Conservation (phyloP, 1,140 invertebrate species). For the Linepithema humile region DNA sequence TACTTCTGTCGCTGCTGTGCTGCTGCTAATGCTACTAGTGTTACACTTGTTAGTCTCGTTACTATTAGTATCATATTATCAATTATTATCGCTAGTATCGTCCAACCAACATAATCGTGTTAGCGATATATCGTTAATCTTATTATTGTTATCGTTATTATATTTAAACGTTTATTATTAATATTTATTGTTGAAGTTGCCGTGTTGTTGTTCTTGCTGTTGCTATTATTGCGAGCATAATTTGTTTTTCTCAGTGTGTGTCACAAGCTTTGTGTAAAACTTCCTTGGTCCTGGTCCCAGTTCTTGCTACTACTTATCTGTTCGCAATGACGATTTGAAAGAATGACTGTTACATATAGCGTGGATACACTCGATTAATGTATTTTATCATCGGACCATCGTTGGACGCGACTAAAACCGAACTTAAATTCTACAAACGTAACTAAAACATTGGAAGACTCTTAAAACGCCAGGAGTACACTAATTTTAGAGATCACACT, state of each 20-base stretch:
- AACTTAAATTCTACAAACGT: slow-evolving; percentile 33
- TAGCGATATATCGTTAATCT: slow-evolving; percentile 33
- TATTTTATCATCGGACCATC: neutral
- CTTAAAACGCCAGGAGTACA: slow-evolving; percentile 28
- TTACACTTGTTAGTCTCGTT: slow-evolving; percentile 30
- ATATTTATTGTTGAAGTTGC: slow-evolving; percentile 43
- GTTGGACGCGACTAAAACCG: slow-evolving; percentile 3
- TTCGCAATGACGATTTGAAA: slow-evolving; percentile 34
- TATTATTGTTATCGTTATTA: slow-evolving; percentile 51
- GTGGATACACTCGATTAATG: slow-evolving; percentile 1
- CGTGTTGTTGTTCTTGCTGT: slow-evolving; percentile 19
- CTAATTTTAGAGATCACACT: slow-evolving; percentile 27
- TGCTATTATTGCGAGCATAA: slow-evolving; percentile 44
- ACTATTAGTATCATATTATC: slow-evolving; percentile 21
- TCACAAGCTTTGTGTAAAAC: slow-evolving; percentile 19
- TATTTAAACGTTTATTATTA: slow-evolving; percentile 19
- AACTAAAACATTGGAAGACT: slow-evolving; percentile 52
- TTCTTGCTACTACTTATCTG: slow-evolving; percentile 37
- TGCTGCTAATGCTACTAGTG: slow-evolving; percentile 25
- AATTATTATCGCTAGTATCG: slow-evolving; percentile 25
- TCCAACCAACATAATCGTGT: slow-evolving; percentile 21
- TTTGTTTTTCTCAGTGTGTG: neutral
- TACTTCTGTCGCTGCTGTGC: neutral
- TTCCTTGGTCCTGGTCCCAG: slow-evolving; percentile 49
- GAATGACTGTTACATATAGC: neutral